Conservation (phyloP, 1,140 invertebrate genomes). For the Apolygus lucorum region DNA sequence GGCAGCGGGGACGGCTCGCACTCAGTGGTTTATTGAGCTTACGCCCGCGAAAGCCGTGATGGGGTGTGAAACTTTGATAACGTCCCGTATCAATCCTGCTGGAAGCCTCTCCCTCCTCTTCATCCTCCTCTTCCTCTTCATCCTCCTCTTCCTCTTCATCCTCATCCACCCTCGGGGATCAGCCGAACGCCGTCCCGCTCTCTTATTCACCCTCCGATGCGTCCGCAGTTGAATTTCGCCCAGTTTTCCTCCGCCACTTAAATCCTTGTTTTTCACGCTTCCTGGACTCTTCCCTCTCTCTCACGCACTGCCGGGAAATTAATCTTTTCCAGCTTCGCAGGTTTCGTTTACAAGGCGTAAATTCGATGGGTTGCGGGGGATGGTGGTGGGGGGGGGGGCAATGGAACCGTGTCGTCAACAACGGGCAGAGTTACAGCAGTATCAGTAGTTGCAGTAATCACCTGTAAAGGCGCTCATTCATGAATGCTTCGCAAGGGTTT, state of each 20-base stretch:
- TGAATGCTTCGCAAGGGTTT: no score
- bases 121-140: no score
- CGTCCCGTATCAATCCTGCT: not conserved
- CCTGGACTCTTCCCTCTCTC: no score
- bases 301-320: conserved; percentile 4
- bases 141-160: no score
- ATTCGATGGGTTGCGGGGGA: no score
- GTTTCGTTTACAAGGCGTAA: conserved; percentile 4
- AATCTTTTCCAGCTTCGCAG: conserved; percentile 2
- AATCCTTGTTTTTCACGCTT: conserved; percentile 10
- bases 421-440: no score
- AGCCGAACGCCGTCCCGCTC: not conserved
- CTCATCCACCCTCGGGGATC: not conserved
- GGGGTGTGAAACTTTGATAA: conserved; percentile 6
- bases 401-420: no score
- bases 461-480: no score
- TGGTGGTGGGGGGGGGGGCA: no score
- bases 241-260: not conserved
- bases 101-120: not conserved
- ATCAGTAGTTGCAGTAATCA: no score
- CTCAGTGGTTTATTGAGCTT: not conserved
- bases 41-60: not conserved
- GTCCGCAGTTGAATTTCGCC: not conserved
- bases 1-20: no score
- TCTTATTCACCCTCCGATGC: not conserved